Evolutionary conservation across 2,797 vertebrate species (phyloP).

Genomic region (Micromesistius poutassou): DNA sequence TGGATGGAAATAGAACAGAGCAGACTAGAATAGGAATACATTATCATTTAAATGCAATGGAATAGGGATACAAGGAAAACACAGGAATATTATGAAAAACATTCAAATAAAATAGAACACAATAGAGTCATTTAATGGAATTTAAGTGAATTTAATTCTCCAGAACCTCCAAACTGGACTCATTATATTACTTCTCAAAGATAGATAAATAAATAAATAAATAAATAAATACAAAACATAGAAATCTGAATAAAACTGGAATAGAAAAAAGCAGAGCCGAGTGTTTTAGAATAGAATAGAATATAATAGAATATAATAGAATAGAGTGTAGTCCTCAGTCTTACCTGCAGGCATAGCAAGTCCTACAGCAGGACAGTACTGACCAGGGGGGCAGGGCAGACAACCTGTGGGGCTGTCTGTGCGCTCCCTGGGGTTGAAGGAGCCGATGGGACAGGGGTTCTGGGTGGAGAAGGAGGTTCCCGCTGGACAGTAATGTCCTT

Average conservation of each 20-base stretch:
- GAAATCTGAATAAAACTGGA: background rate
- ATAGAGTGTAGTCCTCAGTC: background rate
- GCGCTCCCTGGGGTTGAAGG: constrained; percentile 74
- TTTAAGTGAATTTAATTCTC: background rate
- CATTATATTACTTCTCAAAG: background rate
- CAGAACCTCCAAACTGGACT: too few relatives aligned
- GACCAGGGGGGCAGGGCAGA: constrained; percentile 77
- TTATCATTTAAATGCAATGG: too few relatives aligned
- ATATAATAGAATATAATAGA: background rate
- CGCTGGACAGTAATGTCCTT: constrained; percentile 84
- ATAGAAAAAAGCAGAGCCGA: background rate
- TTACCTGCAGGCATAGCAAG: constrained; percentile 82
- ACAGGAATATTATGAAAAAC: background rate
- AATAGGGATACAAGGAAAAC: too few relatives aligned
- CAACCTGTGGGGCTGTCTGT: constrained; percentile 67
- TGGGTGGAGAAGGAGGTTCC: constrained; percentile 76
- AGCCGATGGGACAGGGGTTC: constrained; percentile 82
- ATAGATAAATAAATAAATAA: too few relatives aligned
- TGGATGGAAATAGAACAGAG: background rate
- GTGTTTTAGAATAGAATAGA: background rate
- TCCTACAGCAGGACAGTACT: constrained; percentile 79
- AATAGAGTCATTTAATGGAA: background rate
- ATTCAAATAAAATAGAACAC: constrained; percentile 4
- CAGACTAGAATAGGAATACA: too few relatives aligned
- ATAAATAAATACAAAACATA: background rate